Conservation (phyloP, 2,888 invertebrate species). For the Tachystola acroxantha region DNA sequence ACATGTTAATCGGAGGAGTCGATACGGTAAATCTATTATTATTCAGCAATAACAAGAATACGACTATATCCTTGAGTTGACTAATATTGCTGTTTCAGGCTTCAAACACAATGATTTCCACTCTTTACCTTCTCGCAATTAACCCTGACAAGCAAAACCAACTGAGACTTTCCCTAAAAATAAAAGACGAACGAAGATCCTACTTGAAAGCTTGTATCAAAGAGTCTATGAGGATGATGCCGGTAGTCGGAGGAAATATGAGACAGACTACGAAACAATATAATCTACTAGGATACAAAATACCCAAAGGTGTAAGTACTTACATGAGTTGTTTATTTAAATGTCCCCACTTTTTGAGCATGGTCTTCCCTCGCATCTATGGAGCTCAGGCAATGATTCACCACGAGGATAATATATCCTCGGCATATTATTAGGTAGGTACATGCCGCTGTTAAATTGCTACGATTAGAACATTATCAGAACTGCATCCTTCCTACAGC, state of each 20-base stretch:
- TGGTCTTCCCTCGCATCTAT: background rate
- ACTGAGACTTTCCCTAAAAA: conserved; percentile 76
- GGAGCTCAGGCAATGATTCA: background rate
- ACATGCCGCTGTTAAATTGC: too few relatives aligned
- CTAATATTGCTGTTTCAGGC: conserved; percentile 51
- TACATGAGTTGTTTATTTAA: too few relatives aligned
- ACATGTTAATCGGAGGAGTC: conserved; percentile 82
- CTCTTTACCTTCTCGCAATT: conserved; percentile 79
- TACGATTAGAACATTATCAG: too few relatives aligned
- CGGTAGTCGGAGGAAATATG: conserved; percentile 77
- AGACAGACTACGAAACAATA: conserved; percentile 74
- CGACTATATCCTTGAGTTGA: background rate
- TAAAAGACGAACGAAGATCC: conserved; percentile 47
- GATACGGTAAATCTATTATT: conserved; percentile 78
- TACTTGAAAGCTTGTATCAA: conserved; percentile 86
- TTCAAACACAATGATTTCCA: conserved; percentile 71
- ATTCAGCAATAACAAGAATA: too few relatives aligned
- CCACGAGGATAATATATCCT: too few relatives aligned
- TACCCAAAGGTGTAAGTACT: conserved; percentile 80
- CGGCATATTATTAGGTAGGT: too few relatives aligned
- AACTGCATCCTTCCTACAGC: too few relatives aligned
- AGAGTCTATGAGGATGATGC: conserved; percentile 82
- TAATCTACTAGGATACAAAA: conserved; percentile 78
- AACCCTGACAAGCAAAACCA: conserved; percentile 81
- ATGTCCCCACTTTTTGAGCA: background rate